These are phyloP conservation scores for Macrophya alboannulata DNA, from an alignment of 2,888 invertebrate species.

Conservation along the genomic window DNA sequence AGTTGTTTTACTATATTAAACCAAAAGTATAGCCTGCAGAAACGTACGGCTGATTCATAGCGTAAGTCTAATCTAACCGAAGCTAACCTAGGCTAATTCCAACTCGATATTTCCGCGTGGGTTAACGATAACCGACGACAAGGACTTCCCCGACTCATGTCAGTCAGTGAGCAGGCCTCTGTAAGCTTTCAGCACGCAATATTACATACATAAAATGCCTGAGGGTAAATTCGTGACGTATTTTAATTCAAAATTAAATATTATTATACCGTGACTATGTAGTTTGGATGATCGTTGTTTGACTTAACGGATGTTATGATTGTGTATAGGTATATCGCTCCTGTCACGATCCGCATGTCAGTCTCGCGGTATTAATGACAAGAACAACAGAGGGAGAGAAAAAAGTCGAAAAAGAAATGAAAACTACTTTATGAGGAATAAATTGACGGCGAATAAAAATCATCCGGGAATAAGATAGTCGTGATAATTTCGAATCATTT, in stretches of 20 bases:
- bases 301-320: conserved; percentile 8
- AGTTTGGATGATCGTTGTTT: neutral
- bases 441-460: neutral
- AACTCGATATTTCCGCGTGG: neutral
- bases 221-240: conserved; percentile 22
- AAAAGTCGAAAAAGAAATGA: neutral
- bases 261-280: conserved; percentile 2
- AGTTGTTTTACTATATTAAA: no score
- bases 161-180: neutral
- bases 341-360: neutral
- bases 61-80: neutral
- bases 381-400: neutral
- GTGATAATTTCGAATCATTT: neutral
- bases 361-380: neutral
- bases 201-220: neutral
- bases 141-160: neutral
- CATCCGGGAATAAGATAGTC: neutral
- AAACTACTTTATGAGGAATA: neutral
- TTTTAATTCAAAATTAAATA: conserved; percentile 14
- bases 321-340: neutral
- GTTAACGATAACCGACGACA: conserved; percentile 14
- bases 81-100: neutral
- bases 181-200: neutral
- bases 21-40: neutral
- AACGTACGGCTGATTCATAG: neutral